Evolutionary conservation across 1,140 invertebrate genomes (phyloP).

Genomic region (Galleria mellonella): DNA sequence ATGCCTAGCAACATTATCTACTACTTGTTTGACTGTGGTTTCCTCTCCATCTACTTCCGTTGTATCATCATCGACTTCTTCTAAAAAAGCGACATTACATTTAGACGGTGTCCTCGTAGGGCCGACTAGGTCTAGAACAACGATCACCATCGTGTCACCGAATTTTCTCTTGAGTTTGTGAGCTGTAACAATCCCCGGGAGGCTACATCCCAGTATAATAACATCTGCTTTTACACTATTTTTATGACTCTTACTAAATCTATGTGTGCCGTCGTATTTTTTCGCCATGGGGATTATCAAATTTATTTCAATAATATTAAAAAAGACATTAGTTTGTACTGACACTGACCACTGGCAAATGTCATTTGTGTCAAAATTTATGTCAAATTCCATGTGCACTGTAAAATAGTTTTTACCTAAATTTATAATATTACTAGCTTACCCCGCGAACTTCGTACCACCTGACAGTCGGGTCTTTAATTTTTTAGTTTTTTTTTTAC

Average conservation of each 20-base stretch:
- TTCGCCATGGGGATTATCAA: too few relatives aligned
- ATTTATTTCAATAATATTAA: too few relatives aligned
- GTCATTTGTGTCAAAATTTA: too few relatives aligned
- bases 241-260: background rate
- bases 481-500: too few relatives aligned
- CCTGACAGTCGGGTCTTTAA: too few relatives aligned
- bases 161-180: conserved; percentile 58
- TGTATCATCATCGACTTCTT: conserved; percentile 16
- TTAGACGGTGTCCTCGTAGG: conserved; percentile 16
- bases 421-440: too few relatives aligned
- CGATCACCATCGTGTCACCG: conserved; percentile 55
- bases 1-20: conserved; percentile 33
- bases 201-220: conserved; percentile 56
- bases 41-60: conserved; percentile 1
- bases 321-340: too few relatives aligned
- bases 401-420: too few relatives aligned
- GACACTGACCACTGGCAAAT: too few relatives aligned
- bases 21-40: conserved; percentile 18
- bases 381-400: too few relatives aligned
- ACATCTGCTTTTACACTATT: conserved; percentile 33
- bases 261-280: too few relatives aligned
- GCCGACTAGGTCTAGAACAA: conserved; percentile 41
- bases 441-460: too few relatives aligned
- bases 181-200: conserved; percentile 58
- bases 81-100: conserved; percentile 43